Evolutionary conservation across 2,113 vertebrate genomes (phyloP), one percentile per base, ranked within the genome.

Genomic region (Ammodytes marinus): DNA sequence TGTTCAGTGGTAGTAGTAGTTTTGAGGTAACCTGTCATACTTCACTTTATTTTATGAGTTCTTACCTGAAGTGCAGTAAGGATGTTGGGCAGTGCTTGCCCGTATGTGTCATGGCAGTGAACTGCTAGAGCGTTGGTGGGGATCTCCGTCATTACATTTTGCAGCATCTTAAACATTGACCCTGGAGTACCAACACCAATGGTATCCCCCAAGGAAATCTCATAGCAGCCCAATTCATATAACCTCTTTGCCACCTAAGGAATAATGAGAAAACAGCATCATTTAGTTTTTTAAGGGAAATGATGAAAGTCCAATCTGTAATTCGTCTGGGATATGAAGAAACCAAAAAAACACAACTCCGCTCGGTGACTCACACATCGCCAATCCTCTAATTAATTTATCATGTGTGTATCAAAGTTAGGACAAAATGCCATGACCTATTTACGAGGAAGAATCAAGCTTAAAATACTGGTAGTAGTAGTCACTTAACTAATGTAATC

Each of bases 51-150:
- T 1, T 43, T 5, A 46, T 49, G 11, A 61, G 10, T 60, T 75
- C 74, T 95, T 96, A 98, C 98, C 97, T 99, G 97, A 79, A 99
- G 93, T 60, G 98, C 97, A 40, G 94, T 97, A 39, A 99, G 96
- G 83, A 99, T 97, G 88, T 98, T 99, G 80, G 97, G 96, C 67
- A 99, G 93, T 0, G 97, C 98, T 89, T 99, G 98, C 14, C 98
- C 98, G 0, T 99, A 99, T 0, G 97, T 99, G 92, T 99, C 97
- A 63, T 98, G 97, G 88, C 97, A 99, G 91, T 99, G 98, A 88
- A 98, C 96, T 8, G 97, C 97, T 45, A 99, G 91, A 37, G 96
- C 96, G 2, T 79, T 85, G 54, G 93, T 43, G 52, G 98, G 97
- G 52, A 99, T 94, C 90, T 98, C 97, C 77, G 95, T 96, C 93